Evolutionary conservation across 2,888 invertebrate genomes (phyloP), one percentile per base, ranked within the genome.

Genomic region (Cosmia pyralina): DNA sequence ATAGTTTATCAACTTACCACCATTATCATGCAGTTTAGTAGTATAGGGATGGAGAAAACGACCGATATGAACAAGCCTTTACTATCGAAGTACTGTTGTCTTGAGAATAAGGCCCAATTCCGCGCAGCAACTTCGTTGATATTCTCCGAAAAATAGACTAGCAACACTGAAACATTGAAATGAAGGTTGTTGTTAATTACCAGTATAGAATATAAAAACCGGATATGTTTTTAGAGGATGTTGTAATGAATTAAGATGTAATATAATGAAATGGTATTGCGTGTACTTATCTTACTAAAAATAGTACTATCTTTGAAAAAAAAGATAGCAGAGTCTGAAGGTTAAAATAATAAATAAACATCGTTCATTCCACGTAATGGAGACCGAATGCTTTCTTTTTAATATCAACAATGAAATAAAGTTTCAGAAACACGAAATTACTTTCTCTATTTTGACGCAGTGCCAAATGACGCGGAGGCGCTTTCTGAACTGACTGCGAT

Each of bases 51-150:
- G n/a, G 98, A 99, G 94, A 99, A 99, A 38, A 99, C 98, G 17
- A 98, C 97, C 0, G 99, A 99, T 96, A 99, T 99, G 92, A 99
- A 99, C 69, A 99, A 96, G 34, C 99, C 99, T 95, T 98, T 98
- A 88, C 98, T 98, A 93, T 99, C 99, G 93, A 99, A 99, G 93
- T 99, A 99, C 91, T 99, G 99, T 88, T 99, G 98, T 86, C 97
- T 97, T 0, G 99, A 98, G 93, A 99, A 99, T 75, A 97, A 95
- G 88, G 97, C 97, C 98, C 98, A 99, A 93, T 99, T 98, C 81
- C 97, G 97, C 0, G 99, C 98, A 5, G 98, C 99, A 81, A 98
- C 97, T 95, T 98, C 98, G 92, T 99, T 99, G 85, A 99, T 98
- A 87, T 97, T 98, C 94, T 99, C 99, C 38, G 99, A 98, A 91